phyloP scores from a whole-genome alignment of 2,797 vertebrate species.

The Dendrocincla fuliginosa region DNA sequence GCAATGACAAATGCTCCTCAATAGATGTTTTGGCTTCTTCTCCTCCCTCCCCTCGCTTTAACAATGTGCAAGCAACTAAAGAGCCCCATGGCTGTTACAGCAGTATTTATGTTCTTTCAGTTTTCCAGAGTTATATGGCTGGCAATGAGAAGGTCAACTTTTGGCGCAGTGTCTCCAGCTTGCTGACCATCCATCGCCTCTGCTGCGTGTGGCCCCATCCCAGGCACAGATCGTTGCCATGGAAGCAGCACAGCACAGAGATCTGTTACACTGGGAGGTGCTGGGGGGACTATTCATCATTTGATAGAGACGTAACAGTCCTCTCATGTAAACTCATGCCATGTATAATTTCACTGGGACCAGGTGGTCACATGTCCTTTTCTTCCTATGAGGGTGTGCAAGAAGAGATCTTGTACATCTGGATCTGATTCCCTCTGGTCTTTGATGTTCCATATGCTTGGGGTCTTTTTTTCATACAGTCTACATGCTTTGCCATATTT shows the following conservation, averaged over 20 bases:
- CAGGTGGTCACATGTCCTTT: not conserved
- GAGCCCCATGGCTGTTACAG: not conserved
- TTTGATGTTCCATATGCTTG: not conserved
- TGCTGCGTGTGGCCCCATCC: not conserved
- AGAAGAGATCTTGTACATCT: not conserved
- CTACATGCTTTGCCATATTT: not conserved
- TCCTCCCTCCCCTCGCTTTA: not conserved
- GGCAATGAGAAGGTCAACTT: not conserved
- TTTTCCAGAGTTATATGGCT: not conserved
- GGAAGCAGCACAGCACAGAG: not conserved
- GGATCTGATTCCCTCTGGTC: not conserved
- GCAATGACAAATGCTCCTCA: not conserved
- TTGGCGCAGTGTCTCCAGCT: not conserved
- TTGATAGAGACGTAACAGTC: fast-evolving
- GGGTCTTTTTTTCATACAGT: not conserved
- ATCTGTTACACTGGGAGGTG: not conserved
- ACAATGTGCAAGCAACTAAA: not conserved
- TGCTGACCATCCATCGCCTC: not conserved
- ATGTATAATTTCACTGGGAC: fast-evolving
- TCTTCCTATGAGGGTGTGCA: not conserved
- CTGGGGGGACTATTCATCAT: not conserved
- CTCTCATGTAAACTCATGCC: not conserved
- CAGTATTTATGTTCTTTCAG: not conserved
- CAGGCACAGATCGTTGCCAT: not conserved
- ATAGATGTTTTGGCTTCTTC: not conserved